Percentiles rank a stretch among this genome's conserved stretches.
These are phyloP conservation scores for Cottoperca gobio DNA, from an alignment of 2,797 vertebrate species.

Conservation along the genomic window DNA sequence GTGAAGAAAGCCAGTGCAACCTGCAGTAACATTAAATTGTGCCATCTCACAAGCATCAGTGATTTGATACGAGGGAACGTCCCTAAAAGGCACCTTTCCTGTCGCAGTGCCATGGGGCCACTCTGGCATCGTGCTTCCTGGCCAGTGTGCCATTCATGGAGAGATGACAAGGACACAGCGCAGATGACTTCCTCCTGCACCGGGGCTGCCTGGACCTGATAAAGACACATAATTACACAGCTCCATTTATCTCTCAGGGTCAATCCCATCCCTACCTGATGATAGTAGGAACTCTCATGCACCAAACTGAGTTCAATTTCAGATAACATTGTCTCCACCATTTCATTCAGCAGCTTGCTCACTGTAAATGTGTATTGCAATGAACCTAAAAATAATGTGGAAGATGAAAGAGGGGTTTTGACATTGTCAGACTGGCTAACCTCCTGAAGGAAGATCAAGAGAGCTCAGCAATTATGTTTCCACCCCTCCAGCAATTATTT, in stretches of 20 bases:
- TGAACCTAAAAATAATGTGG: conserved; percentile 57
- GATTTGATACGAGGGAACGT: conserved; percentile 53
- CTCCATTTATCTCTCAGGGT: conserved; percentile 82
- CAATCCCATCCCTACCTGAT: conserved; percentile 76
- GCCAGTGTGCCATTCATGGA: conserved; percentile 61
- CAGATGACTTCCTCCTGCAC: conserved; percentile 67
- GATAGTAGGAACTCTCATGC: conserved; percentile 63
- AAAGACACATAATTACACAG: conserved; percentile 83
- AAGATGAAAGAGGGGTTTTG: conserved; percentile 46
- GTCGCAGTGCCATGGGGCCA: conserved; percentile 50
- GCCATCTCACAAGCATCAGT: conserved; percentile 46
- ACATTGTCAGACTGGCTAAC: conserved; percentile 24
- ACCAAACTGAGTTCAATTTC: conserved; percentile 78
- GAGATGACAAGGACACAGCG: conserved; percentile 80
- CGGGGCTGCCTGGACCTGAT: conserved; percentile 78
- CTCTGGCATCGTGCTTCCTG: conserved; percentile 49
- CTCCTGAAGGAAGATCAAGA: conserved; percentile 38
- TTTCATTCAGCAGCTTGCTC: conserved; percentile 67
- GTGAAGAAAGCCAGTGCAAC: conserved; percentile 34
- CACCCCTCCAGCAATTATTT: neutral
- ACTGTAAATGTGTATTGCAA: conserved; percentile 50
- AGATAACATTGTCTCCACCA: conserved; percentile 82
- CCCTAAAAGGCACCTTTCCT: conserved; percentile 72
- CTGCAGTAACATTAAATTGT: conserved; percentile 43
- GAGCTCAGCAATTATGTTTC: conserved; percentile 38